These are phyloP conservation scores for Pipa parva DNA, from an alignment of 2,113 vertebrate genomes.

Conservation along the genomic window DNA sequence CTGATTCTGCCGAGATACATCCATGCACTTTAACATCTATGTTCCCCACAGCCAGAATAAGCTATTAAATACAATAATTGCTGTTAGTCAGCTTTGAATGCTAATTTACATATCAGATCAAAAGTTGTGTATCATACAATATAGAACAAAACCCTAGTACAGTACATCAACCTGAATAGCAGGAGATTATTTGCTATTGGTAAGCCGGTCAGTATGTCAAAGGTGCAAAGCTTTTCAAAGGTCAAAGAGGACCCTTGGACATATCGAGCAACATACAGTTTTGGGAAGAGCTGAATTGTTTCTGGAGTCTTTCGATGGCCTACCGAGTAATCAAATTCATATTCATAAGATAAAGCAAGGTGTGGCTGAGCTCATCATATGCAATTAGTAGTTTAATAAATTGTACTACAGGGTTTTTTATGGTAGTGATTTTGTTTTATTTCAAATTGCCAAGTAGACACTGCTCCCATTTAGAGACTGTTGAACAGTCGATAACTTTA, in stretches of 20 bases:
- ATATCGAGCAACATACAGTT: slow-evolving; percentile 46
- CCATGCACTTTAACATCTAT: slow-evolving; percentile 90
- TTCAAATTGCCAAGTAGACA: not conserved
- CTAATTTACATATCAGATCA: slow-evolving; percentile 90
- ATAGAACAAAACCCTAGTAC: slow-evolving; percentile 76
- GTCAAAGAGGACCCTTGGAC: slow-evolving; percentile 57
- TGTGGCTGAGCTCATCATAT: too few species aligned
- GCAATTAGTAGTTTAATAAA: too few species aligned
- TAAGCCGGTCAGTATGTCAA: slow-evolving; percentile 65
- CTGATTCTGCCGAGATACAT: slow-evolving; percentile 87
- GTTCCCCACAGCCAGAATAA: slow-evolving; percentile 86
- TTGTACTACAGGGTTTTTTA: not conserved
- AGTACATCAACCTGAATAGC: slow-evolving; percentile 76
- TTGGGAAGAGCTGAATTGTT: not conserved
- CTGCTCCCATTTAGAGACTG: not conserved
- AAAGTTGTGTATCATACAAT: slow-evolving; percentile 85
- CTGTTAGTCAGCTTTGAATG: slow-evolving; percentile 92
- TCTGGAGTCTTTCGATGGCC: too few species aligned
- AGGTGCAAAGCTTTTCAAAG: slow-evolving; percentile 68
- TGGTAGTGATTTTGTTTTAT: not conserved
- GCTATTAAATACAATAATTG: slow-evolving; percentile 88
- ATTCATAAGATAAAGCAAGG: too few species aligned
- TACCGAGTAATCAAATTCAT: too few species aligned
- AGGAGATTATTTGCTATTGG: slow-evolving; percentile 62
- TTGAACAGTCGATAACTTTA: not conserved